Evolutionary conservation across 2,113 vertebrate genomes (phyloP), one percentile per base, ranked within the genome.

Genomic region (Dascyllus trimaculatus): DNA sequence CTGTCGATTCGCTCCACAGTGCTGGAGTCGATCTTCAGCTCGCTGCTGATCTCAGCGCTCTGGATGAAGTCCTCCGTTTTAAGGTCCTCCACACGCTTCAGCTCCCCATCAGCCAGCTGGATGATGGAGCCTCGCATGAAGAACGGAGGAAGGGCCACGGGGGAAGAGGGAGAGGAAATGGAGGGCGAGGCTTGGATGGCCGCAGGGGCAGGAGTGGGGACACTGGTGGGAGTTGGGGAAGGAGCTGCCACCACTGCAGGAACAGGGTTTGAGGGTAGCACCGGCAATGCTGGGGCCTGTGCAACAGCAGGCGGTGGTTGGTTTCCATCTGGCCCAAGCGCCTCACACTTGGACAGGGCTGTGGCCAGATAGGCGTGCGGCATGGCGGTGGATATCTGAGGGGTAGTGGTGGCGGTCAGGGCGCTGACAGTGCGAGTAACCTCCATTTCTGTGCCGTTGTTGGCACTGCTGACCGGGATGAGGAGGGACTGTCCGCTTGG

Each of bases 1-100:
- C 94, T 96, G 66, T 98, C 98, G 11, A 99, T 97, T 64, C 98
- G 94, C 91, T 99, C 98, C 71, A 99, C 98, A 0, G 98, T 99
- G 95, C 98, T 99, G 95, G 98, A 98, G 95, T 99, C 98, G 56
- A 99, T 99, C 94, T 98, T 99, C 90, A 99, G 96, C 89, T 99
- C 98, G 0, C 85, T 96, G 95, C 98, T 99, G 59, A 99, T 98
- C 91, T 99, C 98, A 0, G 98, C 98, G 0, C 98, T 99, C 95
- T 99, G 98, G 75, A 99, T 98, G 94, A 99, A 99, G 92, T 99
- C 98, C 85, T 99, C 98, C 0, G 97, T 99, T 91, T 98, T 99
- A 58, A 99, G 93, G 88, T 99, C 98, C 93, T 99, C 98, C 67
- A 99, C 98, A 5, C 97, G 96, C 88, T 99, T 99, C 75, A 99